Evolutionary conservation across 2,113 vertebrate genomes (phyloP), one percentile per base, ranked within the genome.

Genomic region (Bos taurus): DNA sequence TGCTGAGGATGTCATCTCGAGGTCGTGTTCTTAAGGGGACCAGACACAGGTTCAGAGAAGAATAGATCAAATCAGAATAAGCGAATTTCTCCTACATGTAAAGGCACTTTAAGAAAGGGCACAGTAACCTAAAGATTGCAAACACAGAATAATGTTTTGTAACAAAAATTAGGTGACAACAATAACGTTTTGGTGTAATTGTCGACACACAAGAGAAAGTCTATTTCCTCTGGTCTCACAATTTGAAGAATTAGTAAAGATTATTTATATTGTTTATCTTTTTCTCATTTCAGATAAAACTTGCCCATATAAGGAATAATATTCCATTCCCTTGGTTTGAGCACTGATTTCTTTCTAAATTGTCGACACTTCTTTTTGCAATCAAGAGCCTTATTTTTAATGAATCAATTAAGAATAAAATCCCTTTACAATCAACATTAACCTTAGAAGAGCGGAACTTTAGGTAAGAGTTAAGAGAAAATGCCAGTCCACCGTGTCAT

Each of bases 1-100:
- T 98, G 36, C 98, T 98, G 13, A 99, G 96, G 91, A 99, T 97
- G 93, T 99, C 99, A 91, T 99, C 99, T 95, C 99, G 99, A 95
- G 98, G 98, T 64, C 99, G 98, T 0, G 99, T 98, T 98, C 99
- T 99, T 98, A 87, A 98, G 97, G 36, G 88, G 7, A 90, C 88
- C 36, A 94, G 95, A 98, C 16, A 94, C 93, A 15, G 13, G 30
- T 25, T 85, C 96, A 87, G 6, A 96, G 9, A 83, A 92, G 92
- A 93, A 90, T 6, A 71, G 67, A 88, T 16, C 82, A 92, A 77
- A 52, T 4, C 36, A 78, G 77, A 95, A 57, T 0, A 3, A 83
- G 78, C 11, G 1, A 52, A 8, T 67, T 84, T 60, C 19, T 36
- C 78, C 60, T 89, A 64, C 62, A 95, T 6, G 19, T 64, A 52